A percentile compares a stretch with the other conserved stretches of the same genome.
Evolutionary conservation across 2,113 vertebrate genomes (phyloP).

Genomic region (Tychaedon coryphoeus): DNA sequence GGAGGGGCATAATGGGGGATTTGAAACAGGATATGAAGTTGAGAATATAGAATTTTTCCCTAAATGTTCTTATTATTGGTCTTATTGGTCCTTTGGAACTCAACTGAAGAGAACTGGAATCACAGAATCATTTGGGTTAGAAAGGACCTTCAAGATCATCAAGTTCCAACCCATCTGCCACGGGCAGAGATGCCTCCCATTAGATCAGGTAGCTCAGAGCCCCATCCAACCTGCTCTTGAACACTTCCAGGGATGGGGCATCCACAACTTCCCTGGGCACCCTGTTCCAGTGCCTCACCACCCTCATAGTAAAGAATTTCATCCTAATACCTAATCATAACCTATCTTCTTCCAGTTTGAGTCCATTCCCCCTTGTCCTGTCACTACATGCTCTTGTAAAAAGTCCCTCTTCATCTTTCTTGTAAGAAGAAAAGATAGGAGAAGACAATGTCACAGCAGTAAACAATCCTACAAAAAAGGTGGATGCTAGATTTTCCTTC

Average conservation of each 20-base stretch:
- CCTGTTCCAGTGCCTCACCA: not conserved
- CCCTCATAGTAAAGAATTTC: not conserved
- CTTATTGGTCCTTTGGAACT: not conserved
- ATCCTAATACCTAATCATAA: not conserved
- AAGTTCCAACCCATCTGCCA: not conserved
- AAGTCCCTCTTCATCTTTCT: not conserved
- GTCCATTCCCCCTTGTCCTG: not conserved
- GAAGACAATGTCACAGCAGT: not conserved
- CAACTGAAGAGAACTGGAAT: not conserved
- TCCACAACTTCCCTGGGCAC: not conserved
- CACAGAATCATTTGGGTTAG: not conserved
- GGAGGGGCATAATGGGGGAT: not conserved
- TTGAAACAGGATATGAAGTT: not conserved
- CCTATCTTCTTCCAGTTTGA: not conserved
- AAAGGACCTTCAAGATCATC: not conserved
- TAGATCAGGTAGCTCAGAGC: not conserved
- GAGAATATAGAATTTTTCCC: not conserved
- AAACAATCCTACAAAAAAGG: not conserved
- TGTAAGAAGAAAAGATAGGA: not conserved
- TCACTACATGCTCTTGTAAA: not conserved
- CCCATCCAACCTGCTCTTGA: not conserved
- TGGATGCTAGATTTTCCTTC: not conserved
- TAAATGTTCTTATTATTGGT: not conserved
- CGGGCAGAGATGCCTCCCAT: rapidly evolving
- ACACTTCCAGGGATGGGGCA: not conserved